Evolutionary conservation across 2,888 invertebrate genomes (phyloP), one percentile per base, ranked within the genome.

Genomic region (Amblyjoppa proteus): DNA sequence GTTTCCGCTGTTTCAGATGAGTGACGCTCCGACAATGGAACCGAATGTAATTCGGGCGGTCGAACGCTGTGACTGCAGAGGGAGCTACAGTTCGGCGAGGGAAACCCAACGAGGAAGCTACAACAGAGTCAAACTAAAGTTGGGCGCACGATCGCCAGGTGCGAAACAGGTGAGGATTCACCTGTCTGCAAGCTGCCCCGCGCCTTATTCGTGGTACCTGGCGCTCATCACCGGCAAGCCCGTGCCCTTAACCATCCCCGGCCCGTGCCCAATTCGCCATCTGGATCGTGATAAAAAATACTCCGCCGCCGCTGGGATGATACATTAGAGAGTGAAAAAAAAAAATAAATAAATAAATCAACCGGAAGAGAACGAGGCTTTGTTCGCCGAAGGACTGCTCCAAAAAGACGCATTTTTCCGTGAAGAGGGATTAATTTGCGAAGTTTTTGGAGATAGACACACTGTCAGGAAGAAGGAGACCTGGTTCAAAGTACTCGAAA

Each of bases 111-210:
- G 53, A 74, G 73, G 58, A n/a, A 66, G 61, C 85, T 61, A 77
- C 56, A 16, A n/a, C 53, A 56, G 56, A 51, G 75, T 51, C 56
- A 71, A 70, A 61, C 76, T 64, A 53, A 53, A 71, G 51, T 68
- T 25, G 41, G 79, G 66, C 78, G 75, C 68, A 38, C 71, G 71
- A 41, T 49, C 76, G 89, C 90, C 93, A 93, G 93, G 89, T 93
- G 93, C 90, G 68, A 88, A 89, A 90, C 93, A 93, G 93, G 93
- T 93, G 93, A 89, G 77, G 81, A 81, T 86, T 91, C 93, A 93
- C 93, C 93, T 93, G 93, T 91, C 87, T 88, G 89, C 92, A 93
- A 93, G 91, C 93, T 93, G 93, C 90, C 80, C 85, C 77, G 68
- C 28, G 76, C 58, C 58, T 20, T 66, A 49, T n/a, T 20, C 49